Conservation (phyloP, 1,140 invertebrate genomes). For the Diabrotica virgifera region DNA sequence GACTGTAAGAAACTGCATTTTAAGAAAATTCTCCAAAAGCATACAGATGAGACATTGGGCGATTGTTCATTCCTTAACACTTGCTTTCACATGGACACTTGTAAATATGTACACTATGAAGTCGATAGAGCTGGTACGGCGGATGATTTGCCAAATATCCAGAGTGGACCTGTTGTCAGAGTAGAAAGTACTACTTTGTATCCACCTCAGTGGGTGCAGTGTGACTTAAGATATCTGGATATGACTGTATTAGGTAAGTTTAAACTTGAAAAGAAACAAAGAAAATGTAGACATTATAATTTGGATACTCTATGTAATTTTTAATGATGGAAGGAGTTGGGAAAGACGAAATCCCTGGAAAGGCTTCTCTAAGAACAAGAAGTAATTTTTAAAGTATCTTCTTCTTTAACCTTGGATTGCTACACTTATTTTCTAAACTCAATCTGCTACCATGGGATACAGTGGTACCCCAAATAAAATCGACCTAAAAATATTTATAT, state of each 20-base stretch:
- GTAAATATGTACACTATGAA: conserved; percentile 96
- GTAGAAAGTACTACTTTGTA: conserved; percentile 68
- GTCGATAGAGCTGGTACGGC: conserved; percentile 63
- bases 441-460: too few relatives aligned
- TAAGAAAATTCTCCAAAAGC: conserved; percentile 94
- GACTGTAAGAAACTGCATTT: conserved; percentile 92
- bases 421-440: too few relatives aligned
- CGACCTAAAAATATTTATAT: too few relatives aligned
- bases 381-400: too few relatives aligned
- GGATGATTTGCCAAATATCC: conserved; percentile 28
- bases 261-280: too few relatives aligned
- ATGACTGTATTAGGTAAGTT: conserved; percentile 84
- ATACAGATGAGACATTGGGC: conserved; percentile 93
- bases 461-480: too few relatives aligned
- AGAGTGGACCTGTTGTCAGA: conserved; percentile 33
- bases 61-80: conserved; percentile 98
- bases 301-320: too few relatives aligned
- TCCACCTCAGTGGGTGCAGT: conserved; percentile 95
- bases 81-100: conserved; percentile 98
- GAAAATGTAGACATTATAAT: not conserved
- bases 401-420: too few relatives aligned
- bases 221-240: conserved; percentile 91
- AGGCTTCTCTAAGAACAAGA: too few relatives aligned
- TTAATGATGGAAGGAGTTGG: too few relatives aligned
- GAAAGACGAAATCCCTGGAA: too few relatives aligned